These are phyloP conservation scores for Amniataba percoides DNA, from an alignment of 2,797 vertebrate genomes.

Conservation along the genomic window DNA sequence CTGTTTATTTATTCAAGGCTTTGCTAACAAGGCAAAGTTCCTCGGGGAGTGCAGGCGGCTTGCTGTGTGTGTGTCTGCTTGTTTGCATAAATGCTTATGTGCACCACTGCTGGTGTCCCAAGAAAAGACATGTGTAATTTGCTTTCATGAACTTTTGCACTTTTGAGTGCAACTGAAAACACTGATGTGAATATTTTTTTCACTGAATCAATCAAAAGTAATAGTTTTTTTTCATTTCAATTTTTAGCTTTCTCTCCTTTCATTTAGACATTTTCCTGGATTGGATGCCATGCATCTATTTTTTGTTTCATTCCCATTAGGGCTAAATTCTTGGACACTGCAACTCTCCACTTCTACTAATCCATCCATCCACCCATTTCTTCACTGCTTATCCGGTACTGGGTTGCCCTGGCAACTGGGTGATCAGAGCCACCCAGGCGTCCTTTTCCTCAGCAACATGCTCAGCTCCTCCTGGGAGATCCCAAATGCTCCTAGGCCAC, in stretches of 20 bases:
- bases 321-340: neutral
- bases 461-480: constrained; percentile 30
- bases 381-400: neutral
- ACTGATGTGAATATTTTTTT: neutral
- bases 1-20: constrained; percentile 70
- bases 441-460: constrained; percentile 14
- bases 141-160: neutral
- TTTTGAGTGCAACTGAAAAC: neutral
- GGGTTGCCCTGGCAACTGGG: constrained; percentile 51
- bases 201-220: neutral
- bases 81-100: constrained; percentile 38
- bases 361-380: constrained; percentile 16
- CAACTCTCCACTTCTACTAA: constrained; percentile 10
- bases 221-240: neutral
- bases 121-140: constrained; percentile 7
- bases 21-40: constrained; percentile 56
- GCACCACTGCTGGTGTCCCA: constrained; percentile 3
- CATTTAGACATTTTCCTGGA: neutral
- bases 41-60: constrained; percentile 23
- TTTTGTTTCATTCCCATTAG: neutral
- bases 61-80: constrained; percentile 13
- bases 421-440: constrained; percentile 32
- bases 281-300: neutral
- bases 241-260: neutral
- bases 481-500: constrained; percentile 30